Percentiles rank a stretch among this genome's conserved stretches.
phyloP scores from a whole-genome alignment of 2,113 vertebrate genomes.

The Oriolus oriolus region DNA sequence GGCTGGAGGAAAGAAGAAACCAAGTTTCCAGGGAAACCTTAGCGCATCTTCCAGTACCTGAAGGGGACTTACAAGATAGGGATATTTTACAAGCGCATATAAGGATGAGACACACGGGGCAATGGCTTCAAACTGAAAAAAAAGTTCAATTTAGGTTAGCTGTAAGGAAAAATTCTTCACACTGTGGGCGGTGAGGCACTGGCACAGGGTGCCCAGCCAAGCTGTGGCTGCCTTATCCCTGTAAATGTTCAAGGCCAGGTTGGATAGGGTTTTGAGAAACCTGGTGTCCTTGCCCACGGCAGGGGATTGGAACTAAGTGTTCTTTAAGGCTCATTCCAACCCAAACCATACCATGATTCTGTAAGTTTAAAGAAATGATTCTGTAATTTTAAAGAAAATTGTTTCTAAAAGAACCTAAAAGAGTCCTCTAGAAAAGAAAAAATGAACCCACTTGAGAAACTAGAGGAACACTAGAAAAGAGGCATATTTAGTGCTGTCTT shows the following conservation, averaged over 20 bases:
- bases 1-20: not conserved
- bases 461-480: not conserved
- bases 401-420: not conserved
- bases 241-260: not conserved
- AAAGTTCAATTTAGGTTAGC: not conserved
- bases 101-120: not conserved
- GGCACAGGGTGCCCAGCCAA: not conserved
- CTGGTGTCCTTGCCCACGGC: no score
- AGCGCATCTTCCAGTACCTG: not conserved
- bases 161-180: not conserved
- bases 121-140: not conserved
- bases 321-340: not conserved
- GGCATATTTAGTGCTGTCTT: not conserved
- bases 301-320: not conserved
- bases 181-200: not conserved
- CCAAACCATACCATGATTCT: not conserved
- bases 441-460: accelerated
- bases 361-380: no score
- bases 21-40: not conserved
- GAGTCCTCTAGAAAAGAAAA: not conserved
- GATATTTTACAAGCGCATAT: not conserved
- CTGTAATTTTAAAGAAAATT: not conserved
- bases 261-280: not conserved
- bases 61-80: no score
- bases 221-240: not conserved